Conservation (phyloP, 2,113 vertebrate species). For the Tachycineta bicolor region DNA sequence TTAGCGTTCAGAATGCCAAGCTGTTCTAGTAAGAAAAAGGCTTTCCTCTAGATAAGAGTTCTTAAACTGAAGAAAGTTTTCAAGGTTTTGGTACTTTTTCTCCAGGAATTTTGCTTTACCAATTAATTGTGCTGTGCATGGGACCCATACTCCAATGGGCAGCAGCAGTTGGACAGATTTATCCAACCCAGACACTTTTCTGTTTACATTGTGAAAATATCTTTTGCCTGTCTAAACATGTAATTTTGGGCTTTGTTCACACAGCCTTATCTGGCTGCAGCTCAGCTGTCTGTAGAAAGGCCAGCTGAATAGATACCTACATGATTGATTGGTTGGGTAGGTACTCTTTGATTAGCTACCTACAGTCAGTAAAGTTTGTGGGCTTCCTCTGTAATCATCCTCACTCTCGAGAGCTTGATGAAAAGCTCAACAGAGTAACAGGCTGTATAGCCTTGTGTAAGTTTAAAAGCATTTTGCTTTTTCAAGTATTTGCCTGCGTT, state of each 20-base stretch:
- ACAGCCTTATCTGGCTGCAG: not conserved
- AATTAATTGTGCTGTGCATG: not conserved
- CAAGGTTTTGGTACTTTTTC: not conserved
- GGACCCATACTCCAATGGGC: not conserved
- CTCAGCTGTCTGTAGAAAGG: not conserved
- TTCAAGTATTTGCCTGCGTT: not conserved
- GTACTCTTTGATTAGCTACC: not conserved
- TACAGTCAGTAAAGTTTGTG: not conserved
- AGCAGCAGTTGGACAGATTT: not conserved
- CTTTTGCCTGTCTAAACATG: not conserved
- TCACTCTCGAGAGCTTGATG: not conserved
- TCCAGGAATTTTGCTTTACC: slow-evolving; percentile 14
- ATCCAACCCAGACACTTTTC: not conserved
- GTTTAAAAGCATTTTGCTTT: not conserved
- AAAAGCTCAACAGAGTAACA: not conserved
- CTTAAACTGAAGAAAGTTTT: too few relatives aligned
- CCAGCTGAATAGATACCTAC: not conserved
- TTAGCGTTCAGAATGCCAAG: slow-evolving; percentile 15
- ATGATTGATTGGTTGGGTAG: accelerated
- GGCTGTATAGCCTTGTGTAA: not conserved
- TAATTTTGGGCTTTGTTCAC: not conserved
- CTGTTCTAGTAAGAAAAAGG: not conserved
- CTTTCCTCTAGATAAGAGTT: not conserved
- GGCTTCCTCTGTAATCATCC: not conserved
- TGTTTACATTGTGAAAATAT: not conserved